Conservation (phyloP, 2,888 invertebrate genomes). For the Drosophila hamatofila region DNA sequence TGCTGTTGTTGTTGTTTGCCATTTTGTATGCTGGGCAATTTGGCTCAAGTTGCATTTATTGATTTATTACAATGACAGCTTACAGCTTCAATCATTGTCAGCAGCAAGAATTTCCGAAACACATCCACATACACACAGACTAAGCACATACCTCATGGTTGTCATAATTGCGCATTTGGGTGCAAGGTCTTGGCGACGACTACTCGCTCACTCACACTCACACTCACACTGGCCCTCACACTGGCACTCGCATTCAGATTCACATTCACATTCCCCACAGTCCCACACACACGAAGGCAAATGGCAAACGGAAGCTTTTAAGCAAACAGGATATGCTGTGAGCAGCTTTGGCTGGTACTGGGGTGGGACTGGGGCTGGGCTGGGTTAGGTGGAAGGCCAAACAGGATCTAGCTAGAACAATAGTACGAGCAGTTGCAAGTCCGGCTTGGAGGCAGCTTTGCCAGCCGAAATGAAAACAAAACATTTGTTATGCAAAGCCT, state of each 20-base stretch:
- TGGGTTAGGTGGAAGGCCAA: conserved; percentile 9
- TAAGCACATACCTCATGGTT: conserved; percentile 26
- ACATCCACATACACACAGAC: conserved; percentile 23
- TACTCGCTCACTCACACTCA: neutral
- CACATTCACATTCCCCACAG: conserved; percentile 11
- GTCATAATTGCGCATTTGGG: conserved; percentile 76
- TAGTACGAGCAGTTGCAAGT: conserved; percentile 44
- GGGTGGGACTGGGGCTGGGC: neutral
- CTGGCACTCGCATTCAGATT: neutral
- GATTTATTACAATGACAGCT: conserved; percentile 65
- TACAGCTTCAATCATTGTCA: conserved; percentile 64
- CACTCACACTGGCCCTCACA: neutral
- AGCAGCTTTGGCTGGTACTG: conserved; percentile 57
- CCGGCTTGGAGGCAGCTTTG: conserved; percentile 32
- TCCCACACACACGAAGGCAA: conserved; percentile 15
- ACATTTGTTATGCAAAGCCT: conserved; percentile 78
- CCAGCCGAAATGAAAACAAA: conserved; percentile 65
- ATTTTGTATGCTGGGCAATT: conserved; percentile 52
- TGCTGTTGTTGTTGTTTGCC: conserved; percentile 59
- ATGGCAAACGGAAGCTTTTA: conserved; percentile 75
- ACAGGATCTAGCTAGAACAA: conserved; percentile 54
- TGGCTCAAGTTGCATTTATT: conserved; percentile 73
- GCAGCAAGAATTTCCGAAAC: conserved; percentile 31
- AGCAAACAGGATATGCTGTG: conserved; percentile 77
- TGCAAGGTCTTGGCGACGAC: conserved; percentile 57